These are phyloP conservation scores for Alloscopus bannaensis DNA, from an alignment of 2,888 invertebrate species.

Conservation along the genomic window DNA sequence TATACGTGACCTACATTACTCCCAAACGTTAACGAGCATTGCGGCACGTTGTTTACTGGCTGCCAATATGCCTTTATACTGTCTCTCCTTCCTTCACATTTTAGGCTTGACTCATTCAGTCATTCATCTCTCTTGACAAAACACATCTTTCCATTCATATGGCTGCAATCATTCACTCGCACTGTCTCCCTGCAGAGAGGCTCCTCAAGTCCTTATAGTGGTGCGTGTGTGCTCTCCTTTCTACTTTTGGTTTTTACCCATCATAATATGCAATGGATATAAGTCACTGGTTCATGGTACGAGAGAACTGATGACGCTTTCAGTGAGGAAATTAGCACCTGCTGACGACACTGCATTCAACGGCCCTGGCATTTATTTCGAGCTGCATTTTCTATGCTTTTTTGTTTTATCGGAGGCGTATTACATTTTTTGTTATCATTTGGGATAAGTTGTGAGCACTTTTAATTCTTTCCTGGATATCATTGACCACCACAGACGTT, in stretches of 20 bases:
- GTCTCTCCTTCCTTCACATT: conserved; percentile 6
- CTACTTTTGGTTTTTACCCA: conserved; percentile 16
- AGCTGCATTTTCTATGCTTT: too few relatives aligned
- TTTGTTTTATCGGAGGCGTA: too few relatives aligned
- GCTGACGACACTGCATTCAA: too few relatives aligned
- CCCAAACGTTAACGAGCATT: not conserved
- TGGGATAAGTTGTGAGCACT: too few relatives aligned
- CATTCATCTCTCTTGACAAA: conserved; percentile 2
- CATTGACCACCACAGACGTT: too few relatives aligned
- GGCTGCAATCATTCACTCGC: not conserved
- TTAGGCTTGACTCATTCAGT: conserved; percentile 28
- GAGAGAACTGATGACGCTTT: conserved; percentile 7
- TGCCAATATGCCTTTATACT: conserved; percentile 22
- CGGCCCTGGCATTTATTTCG: conserved; percentile 29
- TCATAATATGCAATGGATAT: conserved; percentile 11
- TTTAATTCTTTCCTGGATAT: not conserved
- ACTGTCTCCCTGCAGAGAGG: too few relatives aligned
- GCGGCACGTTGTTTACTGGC: conserved; percentile 11
- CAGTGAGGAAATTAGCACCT: not conserved
- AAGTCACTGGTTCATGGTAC: conserved; percentile 45
- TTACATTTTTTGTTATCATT: too few relatives aligned
- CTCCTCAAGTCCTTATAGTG: too few relatives aligned
- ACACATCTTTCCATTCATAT: not conserved
- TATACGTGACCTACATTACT: conserved; percentile 32
- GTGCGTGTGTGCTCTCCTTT: conserved; percentile 8